Base-by-base conservation (phyloP, 23 tunicate genomes). In the Trididemnum clinides region DNA sequence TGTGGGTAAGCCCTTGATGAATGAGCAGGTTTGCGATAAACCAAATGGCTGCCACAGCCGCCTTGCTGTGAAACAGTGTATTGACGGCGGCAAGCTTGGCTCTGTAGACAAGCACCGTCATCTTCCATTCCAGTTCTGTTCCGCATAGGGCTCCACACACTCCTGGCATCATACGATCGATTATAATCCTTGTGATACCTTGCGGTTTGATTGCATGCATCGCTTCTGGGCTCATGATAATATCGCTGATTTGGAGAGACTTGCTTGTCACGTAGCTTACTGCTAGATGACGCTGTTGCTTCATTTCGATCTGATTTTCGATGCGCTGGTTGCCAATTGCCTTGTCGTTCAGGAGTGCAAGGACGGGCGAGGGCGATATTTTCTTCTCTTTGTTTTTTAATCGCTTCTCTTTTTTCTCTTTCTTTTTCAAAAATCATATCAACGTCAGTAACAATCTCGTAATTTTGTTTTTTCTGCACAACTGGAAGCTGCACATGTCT, bases 401-500 rank as follows among this genome's bases (percentile, higher is more conserved):
- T 15, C 5, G 27, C 5, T 59, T 28, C 22, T 59, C 66, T 59
- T n/a, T 28, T 15, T 7, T 23, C 5, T 31, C n/a, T 33, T 33
- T 69, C 38, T 69, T 69, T 37, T 10, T 33, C 38, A 69, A 69
- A 30, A 5, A 88, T 88, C n/a, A 82, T 83, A 33, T 37, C 76
- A 58, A 88, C 87, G 39, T 88, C 85, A 82, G 82, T 79, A 18
- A 88, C 87, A 12, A 82, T 59, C 31, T 66, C 87, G 62, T 88
- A 88, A 51, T 88, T 73, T 38, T 70, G 34, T 10, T 15, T 10
- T 15, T 49, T 10, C 15, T 49, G 54, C 15, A 10, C 15, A 49
- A 15, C 54, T 49, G 10, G 10, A 15, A 15, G 15, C 10, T 49
- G 15, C 15, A 10, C n/a, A n/a, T n/a, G n/a, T n/a, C n/a, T n/a